phyloP scores from a whole-genome alignment of 2,888 invertebrate species.

The Apodemia zela region DNA sequence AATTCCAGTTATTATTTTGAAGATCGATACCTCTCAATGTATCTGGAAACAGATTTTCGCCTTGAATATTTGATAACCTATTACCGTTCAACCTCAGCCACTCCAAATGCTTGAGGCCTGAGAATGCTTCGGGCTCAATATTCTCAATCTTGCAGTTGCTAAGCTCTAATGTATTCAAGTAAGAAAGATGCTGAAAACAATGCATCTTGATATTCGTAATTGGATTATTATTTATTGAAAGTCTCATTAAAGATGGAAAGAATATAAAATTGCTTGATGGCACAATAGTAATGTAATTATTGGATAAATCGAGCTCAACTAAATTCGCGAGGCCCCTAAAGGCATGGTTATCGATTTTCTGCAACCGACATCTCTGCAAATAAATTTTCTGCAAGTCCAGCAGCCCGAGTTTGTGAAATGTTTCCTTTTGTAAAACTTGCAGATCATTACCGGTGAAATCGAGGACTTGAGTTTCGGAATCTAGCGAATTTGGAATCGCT shows the following conservation, averaged over 20 bases:
- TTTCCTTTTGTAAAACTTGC: conserved; percentile 87
- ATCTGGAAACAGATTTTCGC: conserved; percentile 86
- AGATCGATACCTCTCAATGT: conserved; percentile 89
- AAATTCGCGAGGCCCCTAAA: conserved; percentile 92
- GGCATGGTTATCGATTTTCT: conserved; percentile 88
- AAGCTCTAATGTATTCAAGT: conserved; percentile 89
- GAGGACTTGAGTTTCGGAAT: conserved; percentile 92
- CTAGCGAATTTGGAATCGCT: conserved; percentile 88
- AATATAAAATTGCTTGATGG: conserved; percentile 90
- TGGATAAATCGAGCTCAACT: conserved; percentile 92
- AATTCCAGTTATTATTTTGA: conserved; percentile 93
- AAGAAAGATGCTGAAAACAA: conserved; percentile 87
- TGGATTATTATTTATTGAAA: conserved; percentile 90
- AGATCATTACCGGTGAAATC: conserved; percentile 92
- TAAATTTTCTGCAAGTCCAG: conserved; percentile 94
- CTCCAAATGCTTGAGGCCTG: conserved; percentile 89
- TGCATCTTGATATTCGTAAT: conserved; percentile 85
- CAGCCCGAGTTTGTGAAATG: conserved; percentile 88
- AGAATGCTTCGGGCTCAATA: conserved; percentile 90
- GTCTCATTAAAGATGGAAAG: conserved; percentile 90
- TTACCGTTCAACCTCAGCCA: conserved; percentile 93
- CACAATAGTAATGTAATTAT: conserved; percentile 88
- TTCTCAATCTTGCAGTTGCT: conserved; percentile 88
- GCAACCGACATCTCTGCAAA: conserved; percentile 88
- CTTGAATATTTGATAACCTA: conserved; percentile 86